These are phyloP conservation scores for Cistogaster globosa DNA, from an alignment of 2,888 invertebrate species.

Conservation along the genomic window DNA sequence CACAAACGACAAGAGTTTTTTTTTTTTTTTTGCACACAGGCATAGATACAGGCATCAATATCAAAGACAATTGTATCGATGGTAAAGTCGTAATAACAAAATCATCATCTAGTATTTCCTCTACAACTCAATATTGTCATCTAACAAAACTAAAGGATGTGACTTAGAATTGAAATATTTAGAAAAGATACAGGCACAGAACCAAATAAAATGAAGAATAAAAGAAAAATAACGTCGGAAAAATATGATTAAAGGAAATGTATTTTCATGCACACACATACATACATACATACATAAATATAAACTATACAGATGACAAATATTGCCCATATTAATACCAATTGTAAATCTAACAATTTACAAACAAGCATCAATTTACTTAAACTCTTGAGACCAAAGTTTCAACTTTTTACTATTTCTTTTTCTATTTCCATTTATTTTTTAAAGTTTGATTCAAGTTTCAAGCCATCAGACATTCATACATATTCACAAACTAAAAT, in stretches of 20 bases:
- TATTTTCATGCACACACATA: neutral
- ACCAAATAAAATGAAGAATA: neutral
- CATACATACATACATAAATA: neutral
- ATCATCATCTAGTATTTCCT: constrained; percentile 56
- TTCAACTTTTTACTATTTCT: constrained; percentile 45
- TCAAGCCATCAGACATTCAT: constrained; percentile 55
- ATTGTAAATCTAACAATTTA: constrained; percentile 71
- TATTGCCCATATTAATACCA: constrained; percentile 70
- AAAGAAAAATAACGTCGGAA: constrained; percentile 33
- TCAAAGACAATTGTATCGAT: constrained; percentile 44
- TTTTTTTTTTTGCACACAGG: neutral
- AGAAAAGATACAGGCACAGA: constrained; percentile 1
- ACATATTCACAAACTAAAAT: neutral
- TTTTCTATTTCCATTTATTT: constrained; percentile 36
- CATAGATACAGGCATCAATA: constrained; percentile 5
- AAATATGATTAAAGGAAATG: constrained; percentile 50
- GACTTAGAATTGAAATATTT: constrained; percentile 14
- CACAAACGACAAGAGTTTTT: constrained; percentile 40
- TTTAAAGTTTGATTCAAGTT: constrained; percentile 21
- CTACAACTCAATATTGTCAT: constrained; percentile 13
- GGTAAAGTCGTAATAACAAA: constrained; percentile 61
- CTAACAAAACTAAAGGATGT: constrained; percentile 38
- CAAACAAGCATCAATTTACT: constrained; percentile 71
- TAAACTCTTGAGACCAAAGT: constrained; percentile 70
- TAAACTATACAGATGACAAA: constrained; percentile 23